A percentile compares a stretch with the other conserved stretches of the same genome.
Evolutionary conservation across 2,113 vertebrate genomes (phyloP).

Genomic region (Paedocypris sp.): DNA sequence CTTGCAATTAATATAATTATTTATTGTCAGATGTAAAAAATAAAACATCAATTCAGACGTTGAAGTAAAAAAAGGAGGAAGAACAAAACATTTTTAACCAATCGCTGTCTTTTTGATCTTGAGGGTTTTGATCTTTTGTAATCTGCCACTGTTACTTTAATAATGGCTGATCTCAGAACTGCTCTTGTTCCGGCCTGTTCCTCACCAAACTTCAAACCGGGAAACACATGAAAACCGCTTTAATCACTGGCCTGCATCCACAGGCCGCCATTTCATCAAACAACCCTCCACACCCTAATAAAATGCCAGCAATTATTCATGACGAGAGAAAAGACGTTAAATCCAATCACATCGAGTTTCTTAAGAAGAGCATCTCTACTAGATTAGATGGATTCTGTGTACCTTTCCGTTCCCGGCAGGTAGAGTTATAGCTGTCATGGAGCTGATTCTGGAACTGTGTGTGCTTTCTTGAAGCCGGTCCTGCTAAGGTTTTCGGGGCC

Average conservation of each 20-base stretch:
- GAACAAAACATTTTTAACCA: no score
- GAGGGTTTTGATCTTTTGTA: no score
- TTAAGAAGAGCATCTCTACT: background rate
- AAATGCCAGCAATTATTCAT: no score
- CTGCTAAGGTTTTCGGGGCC: conserved; percentile 6
- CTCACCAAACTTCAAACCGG: background rate
- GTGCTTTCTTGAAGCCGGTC: background rate
- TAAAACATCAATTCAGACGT: no score
- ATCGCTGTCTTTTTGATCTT: no score
- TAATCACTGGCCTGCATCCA: conserved; percentile 1
- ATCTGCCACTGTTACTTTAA: conserved; percentile 3
- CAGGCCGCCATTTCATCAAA: background rate
- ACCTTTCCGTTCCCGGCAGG: conserved; percentile 19
- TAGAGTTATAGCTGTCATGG: conserved; percentile 1
- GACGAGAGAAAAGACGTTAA: no score
- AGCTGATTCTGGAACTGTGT: background rate
- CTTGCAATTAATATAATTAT: no score
- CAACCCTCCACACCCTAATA: background rate
- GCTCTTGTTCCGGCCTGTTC: conserved; percentile 16
- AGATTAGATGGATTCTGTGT: background rate
- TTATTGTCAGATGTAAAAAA: no score
- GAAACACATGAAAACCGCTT: conserved; percentile 6
- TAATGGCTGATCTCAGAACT: background rate
- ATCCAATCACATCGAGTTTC: no score
- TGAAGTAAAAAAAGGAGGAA: no score